phyloP scores from a whole-genome alignment of 2,113 vertebrate genomes.

The Orcinus orca region DNA sequence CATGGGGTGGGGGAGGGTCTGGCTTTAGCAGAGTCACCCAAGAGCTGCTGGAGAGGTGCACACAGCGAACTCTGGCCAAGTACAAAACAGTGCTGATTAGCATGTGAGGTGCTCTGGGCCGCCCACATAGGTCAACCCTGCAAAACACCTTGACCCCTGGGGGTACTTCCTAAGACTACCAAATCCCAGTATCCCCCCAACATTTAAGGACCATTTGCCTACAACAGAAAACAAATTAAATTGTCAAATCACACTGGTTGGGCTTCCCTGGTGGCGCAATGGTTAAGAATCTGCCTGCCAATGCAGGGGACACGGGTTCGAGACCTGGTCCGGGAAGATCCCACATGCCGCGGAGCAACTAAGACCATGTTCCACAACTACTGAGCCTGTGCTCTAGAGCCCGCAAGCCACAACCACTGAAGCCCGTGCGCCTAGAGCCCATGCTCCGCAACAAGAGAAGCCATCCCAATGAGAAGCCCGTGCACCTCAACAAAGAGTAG shows the following conservation, averaged over 20 bases:
- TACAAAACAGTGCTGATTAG: neutral
- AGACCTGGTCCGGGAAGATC: too few relatives aligned
- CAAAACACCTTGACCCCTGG: neutral
- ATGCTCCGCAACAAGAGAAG: too few relatives aligned
- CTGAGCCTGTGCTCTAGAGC: too few relatives aligned
- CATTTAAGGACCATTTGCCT: neutral
- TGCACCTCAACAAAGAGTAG: too few relatives aligned
- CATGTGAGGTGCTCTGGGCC: fast-evolving
- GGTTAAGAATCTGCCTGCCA: too few relatives aligned
- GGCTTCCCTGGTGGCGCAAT: too few relatives aligned
- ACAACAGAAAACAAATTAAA: neutral
- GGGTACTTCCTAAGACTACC: neutral
- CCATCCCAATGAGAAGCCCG: too few relatives aligned
- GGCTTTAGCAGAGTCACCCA: neutral
- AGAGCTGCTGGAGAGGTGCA: neutral
- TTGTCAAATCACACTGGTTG: neutral
- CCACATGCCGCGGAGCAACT: too few relatives aligned
- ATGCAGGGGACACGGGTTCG: too few relatives aligned
- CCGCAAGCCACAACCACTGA: too few relatives aligned
- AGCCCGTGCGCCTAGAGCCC: too few relatives aligned
- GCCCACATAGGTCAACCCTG: neutral
- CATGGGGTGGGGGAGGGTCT: neutral
- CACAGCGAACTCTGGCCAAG: fast-evolving
- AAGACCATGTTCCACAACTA: too few relatives aligned
- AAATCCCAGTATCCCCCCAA: neutral